A percentile compares a stretch with the other conserved stretches of the same genome.
Evolutionary conservation across 2,797 vertebrate genomes (phyloP).

Genomic region (Antrozous pallidus): DNA sequence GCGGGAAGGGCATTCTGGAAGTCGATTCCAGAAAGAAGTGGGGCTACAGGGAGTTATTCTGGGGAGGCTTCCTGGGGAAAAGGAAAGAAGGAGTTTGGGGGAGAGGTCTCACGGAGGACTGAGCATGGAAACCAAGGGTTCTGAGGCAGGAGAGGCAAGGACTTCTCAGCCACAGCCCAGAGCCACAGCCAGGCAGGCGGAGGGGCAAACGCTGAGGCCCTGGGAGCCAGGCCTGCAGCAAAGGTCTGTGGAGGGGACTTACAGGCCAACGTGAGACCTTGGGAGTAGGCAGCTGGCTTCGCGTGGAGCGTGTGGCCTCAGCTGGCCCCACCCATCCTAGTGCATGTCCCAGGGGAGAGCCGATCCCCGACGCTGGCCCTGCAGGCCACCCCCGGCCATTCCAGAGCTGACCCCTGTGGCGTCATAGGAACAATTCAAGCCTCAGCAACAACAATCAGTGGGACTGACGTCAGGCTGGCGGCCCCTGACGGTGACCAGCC

Average conservation of each 20-base stretch:
- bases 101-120: not conserved
- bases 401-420: conserved; percentile 61
- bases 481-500: conserved; percentile 45
- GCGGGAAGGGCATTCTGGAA: not conserved
- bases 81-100: not conserved
- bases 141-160: not conserved
- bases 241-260: conserved; percentile 21
- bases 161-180: not conserved
- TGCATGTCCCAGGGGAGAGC: conserved; percentile 31
- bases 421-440: conserved; percentile 74
- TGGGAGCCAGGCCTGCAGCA: not conserved
- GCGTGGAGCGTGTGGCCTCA: conserved; percentile 29
- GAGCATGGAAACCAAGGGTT: not conserved
- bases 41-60: not conserved
- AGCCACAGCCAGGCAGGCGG: not conserved
- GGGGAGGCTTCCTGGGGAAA: not conserved
- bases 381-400: conserved; percentile 38
- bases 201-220: not conserved
- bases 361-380: conserved; percentile 36
- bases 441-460: conserved; percentile 57
- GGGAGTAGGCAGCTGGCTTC: conserved; percentile 58
- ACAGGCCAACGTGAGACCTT: conserved; percentile 66
- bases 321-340: conserved; percentile 47
- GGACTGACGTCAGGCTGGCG: conserved; percentile 66
- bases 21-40: not conserved